Evolutionary conservation across 2,797 vertebrate genomes (phyloP).

Genomic region (Poliocrania exsul): DNA sequence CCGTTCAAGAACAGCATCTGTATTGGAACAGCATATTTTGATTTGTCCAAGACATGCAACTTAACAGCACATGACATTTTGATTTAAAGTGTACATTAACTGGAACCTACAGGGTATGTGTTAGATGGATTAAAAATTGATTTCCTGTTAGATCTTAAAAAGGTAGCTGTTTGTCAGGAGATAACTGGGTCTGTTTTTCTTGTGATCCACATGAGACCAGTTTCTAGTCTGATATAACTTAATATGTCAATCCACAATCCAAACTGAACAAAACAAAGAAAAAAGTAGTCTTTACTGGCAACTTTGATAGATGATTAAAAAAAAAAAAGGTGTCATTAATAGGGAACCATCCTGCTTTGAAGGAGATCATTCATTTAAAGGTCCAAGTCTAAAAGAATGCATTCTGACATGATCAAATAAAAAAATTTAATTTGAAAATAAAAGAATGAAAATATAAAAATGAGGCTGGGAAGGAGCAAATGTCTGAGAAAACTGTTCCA

Average conservation of each 20-base stretch:
- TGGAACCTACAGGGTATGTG: neutral
- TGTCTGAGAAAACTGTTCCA: neutral
- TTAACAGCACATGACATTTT: neutral
- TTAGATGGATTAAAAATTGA: neutral
- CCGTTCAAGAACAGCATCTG: neutral
- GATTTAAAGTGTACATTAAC: neutral
- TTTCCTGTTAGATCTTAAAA: neutral
- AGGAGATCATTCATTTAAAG: neutral
- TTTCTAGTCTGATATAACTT: neutral
- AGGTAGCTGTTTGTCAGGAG: neutral
- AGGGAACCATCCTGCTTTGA: neutral
- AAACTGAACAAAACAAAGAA: neutral
- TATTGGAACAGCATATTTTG: neutral
- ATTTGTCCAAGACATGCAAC: neutral
- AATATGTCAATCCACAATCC: neutral
- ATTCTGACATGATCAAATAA: neutral
- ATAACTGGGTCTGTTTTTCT: neutral
- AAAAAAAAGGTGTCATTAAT: neutral
- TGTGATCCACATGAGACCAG: neutral
- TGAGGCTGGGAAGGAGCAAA: neutral
- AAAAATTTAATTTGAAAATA: neutral
- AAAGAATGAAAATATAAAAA: neutral
- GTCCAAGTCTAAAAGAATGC: neutral
- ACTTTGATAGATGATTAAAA: neutral
- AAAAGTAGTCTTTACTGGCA: neutral